A percentile compares a stretch with the other conserved stretches of the same genome.
Conservation (phyloP, 2,888 invertebrate species). For the Tenthredo amoena region DNA sequence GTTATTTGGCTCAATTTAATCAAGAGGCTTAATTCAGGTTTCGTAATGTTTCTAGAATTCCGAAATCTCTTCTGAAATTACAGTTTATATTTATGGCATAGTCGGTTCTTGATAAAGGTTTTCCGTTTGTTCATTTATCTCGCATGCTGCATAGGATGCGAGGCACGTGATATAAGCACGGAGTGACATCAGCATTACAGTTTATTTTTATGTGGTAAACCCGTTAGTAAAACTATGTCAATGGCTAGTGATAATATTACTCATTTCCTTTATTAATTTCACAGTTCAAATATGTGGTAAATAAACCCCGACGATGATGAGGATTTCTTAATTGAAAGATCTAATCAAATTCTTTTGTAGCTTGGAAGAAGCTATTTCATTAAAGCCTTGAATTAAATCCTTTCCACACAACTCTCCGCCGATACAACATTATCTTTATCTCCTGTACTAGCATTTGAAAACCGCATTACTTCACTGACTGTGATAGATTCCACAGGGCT, state of each 20-base stretch:
- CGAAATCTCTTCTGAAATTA: neutral
- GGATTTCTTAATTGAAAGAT: neutral
- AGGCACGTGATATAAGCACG: neutral
- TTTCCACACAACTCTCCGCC: neutral
- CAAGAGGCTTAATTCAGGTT: neutral
- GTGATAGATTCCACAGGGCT: neutral
- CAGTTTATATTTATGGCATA: neutral
- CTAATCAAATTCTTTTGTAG: neutral
- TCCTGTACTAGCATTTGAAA: neutral
- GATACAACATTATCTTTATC: neutral
- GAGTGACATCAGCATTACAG: constrained; percentile 22
- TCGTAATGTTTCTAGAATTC: neutral
- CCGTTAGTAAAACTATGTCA: constrained; percentile 14
- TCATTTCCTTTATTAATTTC: constrained; percentile 9
- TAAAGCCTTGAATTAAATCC: neutral
- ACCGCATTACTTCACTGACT: neutral
- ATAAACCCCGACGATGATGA: neutral
- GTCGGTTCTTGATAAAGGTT: neutral
- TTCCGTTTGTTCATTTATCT: neutral
- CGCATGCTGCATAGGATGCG: neutral
- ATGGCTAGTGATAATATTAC: neutral
- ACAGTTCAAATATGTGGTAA: neutral
- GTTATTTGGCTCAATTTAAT: neutral
- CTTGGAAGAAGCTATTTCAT: neutral
- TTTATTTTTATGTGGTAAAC: constrained; percentile 34